These are phyloP conservation scores for Imbricaverruca yamaguchii DNA, from an alignment of 2,888 invertebrate genomes.

Conservation along the genomic window DNA sequence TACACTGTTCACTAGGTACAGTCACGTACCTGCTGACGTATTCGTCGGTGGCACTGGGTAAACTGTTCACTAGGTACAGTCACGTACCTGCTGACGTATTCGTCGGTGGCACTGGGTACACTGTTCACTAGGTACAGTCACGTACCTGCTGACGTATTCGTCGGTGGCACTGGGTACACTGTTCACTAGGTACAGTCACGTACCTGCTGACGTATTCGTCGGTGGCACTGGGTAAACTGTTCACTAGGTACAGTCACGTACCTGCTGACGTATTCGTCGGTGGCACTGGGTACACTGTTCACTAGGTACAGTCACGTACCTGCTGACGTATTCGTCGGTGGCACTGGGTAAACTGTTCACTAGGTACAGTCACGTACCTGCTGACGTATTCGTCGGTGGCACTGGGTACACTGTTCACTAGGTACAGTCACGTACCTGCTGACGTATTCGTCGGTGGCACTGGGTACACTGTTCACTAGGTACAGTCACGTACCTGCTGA, in stretches of 20 bases:
- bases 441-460: no score
- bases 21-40: background rate
- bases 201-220: background rate
- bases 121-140: background rate
- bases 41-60: background rate
- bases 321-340: background rate
- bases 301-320: background rate
- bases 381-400: background rate
- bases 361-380: no score
- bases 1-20: background rate
- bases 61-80: background rate
- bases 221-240: background rate
- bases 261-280: background rate
- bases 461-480: no score
- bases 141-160: background rate
- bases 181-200: background rate
- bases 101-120: background rate
- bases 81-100: background rate
- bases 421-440: no score
- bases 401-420: background rate
- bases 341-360: background rate
- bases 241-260: background rate
- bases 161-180: constrained; percentile 1
- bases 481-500: no score
- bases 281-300: background rate